Evolutionary conservation across 2,888 invertebrate species (phyloP), one percentile per base, ranked within the genome.

Genomic region (Theretra japonica): DNA sequence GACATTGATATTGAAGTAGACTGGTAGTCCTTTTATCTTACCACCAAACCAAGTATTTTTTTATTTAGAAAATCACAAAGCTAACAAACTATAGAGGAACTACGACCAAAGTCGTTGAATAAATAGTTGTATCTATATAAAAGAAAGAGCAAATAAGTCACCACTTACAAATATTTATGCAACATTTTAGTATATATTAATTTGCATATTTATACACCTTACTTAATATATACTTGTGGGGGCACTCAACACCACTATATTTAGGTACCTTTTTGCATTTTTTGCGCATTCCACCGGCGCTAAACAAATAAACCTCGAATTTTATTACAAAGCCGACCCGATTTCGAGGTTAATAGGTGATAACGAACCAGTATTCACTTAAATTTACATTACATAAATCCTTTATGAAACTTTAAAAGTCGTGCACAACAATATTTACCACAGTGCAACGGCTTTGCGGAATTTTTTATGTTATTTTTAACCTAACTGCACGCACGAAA

Each of bases 311-410:
- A 65, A 65, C 15, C 15, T 23, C 75, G 75, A 19, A 41, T 25
- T 72, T 73, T 71, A 73, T 73, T 72, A 65, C 65, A 65, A 65
- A 23, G 65, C 11, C 65, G n/a, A 21, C 2, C 21, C 48, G 41
- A 48, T 48, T 65, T 65, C 65, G 65, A 65, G 65, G 65, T 48
- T 65, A 65, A 65, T 48, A 65, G 65, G 65, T 48, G 65, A 65
- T 65, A 65, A 65, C 41, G 23, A 65, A 23, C 41, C 48, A 41
- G 65, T 65, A 65, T 65, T 65, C 65, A 65, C 48, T 65, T 65
- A 48, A 41, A 65, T 48, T 65, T 65, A 23, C 65, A 65, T 65
- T 48, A 65, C 65, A 48, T 65, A 21, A 65, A 65, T 65, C 48
- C 23, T 48, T 65, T 33, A 62, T 23, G 23, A 23, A 65, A 23